These are phyloP conservation scores for Epizoanthus illoricatus DNA, from an alignment of 92 coral and sea anemone genomes.

Conservation along the genomic window DNA sequence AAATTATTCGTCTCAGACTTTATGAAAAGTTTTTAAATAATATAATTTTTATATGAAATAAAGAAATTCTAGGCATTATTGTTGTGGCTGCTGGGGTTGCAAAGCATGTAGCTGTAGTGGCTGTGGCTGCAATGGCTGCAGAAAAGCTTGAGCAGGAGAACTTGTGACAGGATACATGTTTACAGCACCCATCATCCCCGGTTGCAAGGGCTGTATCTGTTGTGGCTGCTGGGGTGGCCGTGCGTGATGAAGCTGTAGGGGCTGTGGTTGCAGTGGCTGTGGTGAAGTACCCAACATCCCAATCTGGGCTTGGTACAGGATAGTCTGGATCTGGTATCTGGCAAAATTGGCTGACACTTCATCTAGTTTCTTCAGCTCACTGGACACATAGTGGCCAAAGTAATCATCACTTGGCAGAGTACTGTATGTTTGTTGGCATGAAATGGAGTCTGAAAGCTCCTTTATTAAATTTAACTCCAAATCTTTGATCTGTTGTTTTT, in stretches of 20 bases:
- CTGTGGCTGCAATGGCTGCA: too few relatives aligned
- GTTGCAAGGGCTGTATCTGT: background rate
- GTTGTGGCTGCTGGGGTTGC: too few relatives aligned
- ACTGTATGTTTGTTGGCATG: background rate
- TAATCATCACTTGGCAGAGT: background rate
- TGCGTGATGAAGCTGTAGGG: background rate
- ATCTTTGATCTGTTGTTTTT: background rate
- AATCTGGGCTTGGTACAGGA: background rate
- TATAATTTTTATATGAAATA: too few relatives aligned
- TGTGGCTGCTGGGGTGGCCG: background rate
- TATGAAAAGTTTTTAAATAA: too few relatives aligned
- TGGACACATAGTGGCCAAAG: background rate
- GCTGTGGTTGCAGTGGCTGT: too few relatives aligned
- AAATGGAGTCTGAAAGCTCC: background rate
- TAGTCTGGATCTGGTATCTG: background rate
- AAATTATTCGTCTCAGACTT: too few relatives aligned
- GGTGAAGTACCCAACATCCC: background rate
- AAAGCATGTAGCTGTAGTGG: too few relatives aligned
- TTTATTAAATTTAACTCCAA: background rate
- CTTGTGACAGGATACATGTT: too few relatives aligned
- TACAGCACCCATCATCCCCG: background rate
- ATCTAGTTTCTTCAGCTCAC: background rate
- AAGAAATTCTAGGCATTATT: too few relatives aligned
- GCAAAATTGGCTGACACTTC: background rate
- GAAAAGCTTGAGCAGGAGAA: too few relatives aligned